Evolutionary conservation across 2,888 invertebrate species (phyloP).

Genomic region (Drosophila birchii): DNA sequence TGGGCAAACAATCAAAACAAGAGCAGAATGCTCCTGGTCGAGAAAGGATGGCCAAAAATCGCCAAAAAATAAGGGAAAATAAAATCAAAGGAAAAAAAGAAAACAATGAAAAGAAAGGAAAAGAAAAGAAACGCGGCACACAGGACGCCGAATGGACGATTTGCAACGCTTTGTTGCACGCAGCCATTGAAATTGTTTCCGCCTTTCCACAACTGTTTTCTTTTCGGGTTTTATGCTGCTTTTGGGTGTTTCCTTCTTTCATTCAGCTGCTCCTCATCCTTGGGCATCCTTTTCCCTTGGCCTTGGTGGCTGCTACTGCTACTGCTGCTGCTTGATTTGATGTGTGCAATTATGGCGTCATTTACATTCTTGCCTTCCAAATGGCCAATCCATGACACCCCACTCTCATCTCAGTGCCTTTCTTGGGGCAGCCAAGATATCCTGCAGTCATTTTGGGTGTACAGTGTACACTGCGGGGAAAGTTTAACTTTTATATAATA

Average conservation of each 20-base stretch:
- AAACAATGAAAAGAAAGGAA: constrained; percentile 1
- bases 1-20: constrained; percentile 77
- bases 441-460: constrained; percentile 12
- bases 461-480: neutral
- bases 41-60: constrained; percentile 9
- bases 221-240: constrained; percentile 27
- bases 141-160: constrained; percentile 47
- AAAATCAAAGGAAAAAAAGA: too few relatives aligned
- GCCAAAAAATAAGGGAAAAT: constrained; percentile 14
- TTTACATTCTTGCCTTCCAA: constrained; percentile 75
- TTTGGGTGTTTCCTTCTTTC: constrained; percentile 29
- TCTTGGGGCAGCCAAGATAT: neutral
- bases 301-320: constrained; percentile 19
- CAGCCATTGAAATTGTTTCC: constrained; percentile 56
- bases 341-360: constrained; percentile 80
- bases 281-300: neutral
- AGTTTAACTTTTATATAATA: too few relatives aligned
- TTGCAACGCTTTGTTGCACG: constrained; percentile 80
- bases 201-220: constrained; percentile 27
- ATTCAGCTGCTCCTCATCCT: neutral
- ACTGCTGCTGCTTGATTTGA: constrained; percentile 63
- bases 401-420: neutral
- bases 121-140: constrained; percentile 23
- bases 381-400: constrained; percentile 49
- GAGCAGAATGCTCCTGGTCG: constrained; percentile 33